These are phyloP conservation scores for Xiphophorus couchianus DNA, from an alignment of 2,113 vertebrate genomes.

Conservation along the genomic window DNA sequence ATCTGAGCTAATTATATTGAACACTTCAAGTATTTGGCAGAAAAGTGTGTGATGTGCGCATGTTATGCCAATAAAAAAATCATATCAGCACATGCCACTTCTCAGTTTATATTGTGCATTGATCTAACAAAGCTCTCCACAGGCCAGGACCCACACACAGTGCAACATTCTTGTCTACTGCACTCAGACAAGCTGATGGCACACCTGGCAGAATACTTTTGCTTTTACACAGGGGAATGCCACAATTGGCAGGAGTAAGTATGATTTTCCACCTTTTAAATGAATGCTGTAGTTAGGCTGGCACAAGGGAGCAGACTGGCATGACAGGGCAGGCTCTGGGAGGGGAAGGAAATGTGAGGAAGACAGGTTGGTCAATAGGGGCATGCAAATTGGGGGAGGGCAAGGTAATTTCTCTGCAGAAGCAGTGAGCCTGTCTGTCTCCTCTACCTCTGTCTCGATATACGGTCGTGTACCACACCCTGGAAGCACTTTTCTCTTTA, in stretches of 20 bases:
- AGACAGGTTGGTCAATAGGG: constrained; percentile 17
- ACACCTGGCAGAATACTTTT: constrained; percentile 60
- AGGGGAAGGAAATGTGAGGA: constrained; percentile 24
- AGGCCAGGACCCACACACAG: constrained; percentile 6
- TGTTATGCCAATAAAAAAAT: constrained; percentile 2
- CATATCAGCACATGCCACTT: not conserved
- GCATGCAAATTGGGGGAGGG: constrained; percentile 16
- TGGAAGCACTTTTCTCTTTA: constrained; percentile 28
- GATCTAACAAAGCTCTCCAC: constrained; percentile 2
- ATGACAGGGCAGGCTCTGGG: constrained; percentile 75
- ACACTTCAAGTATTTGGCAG: constrained; percentile 15
- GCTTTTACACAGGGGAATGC: constrained; percentile 61
- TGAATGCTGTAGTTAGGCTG: constrained; percentile 59
- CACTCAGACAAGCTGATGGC: constrained; percentile 48
- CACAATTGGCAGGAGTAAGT: constrained; percentile 57
- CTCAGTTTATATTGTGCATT: constrained; percentile 17
- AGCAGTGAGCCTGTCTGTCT: constrained; percentile 43
- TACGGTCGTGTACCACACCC: constrained; percentile 44
- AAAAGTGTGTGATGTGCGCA: constrained; percentile 31
- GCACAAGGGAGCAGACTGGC: constrained; percentile 60
- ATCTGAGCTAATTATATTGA: constrained; percentile 33
- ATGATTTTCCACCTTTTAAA: constrained; percentile 67
- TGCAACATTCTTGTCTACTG: constrained; percentile 43
- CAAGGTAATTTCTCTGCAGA: constrained; percentile 12
- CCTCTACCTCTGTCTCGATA: constrained; percentile 62